Conservation (phyloP, 2,797 vertebrate species). For the Anomalospiza imberbis region DNA sequence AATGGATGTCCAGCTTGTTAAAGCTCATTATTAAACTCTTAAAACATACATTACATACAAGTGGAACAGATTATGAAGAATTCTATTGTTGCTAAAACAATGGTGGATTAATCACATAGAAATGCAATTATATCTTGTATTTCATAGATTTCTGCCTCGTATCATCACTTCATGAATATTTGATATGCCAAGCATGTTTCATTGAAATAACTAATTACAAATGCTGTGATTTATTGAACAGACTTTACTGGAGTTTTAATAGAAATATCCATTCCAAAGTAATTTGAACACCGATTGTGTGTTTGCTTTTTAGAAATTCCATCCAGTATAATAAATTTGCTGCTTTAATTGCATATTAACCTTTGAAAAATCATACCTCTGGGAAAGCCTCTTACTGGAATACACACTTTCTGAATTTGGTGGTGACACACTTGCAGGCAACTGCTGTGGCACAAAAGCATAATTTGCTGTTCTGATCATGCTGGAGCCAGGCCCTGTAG, state of each 20-base stretch:
- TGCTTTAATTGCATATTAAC: conserved; percentile 66
- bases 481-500: neutral
- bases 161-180: conserved; percentile 76
- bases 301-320: conserved; percentile 65
- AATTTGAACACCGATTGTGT: conserved; percentile 59
- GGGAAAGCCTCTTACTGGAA: conserved; percentile 61
- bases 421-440: neutral
- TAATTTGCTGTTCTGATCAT: neutral
- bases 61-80: neutral
- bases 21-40: neutral
- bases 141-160: conserved; percentile 68
- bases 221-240: conserved; percentile 69
- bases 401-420: conserved; percentile 17
- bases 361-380: conserved; percentile 63
- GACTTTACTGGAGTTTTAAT: conserved; percentile 70
- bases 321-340: conserved; percentile 50
- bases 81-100: conserved; percentile 23
- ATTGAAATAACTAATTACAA: conserved; percentile 77
- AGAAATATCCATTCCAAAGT: conserved; percentile 68
- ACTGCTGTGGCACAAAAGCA: neutral
- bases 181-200: conserved; percentile 70
- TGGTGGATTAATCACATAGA: conserved; percentile 54
- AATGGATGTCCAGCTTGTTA: conserved; percentile 36
- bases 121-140: conserved; percentile 54
- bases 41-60: conserved; percentile 21